Percentiles rank a stretch among this genome's conserved stretches.
These are phyloP conservation scores for Gymnorhina tibicen DNA, from an alignment of 2,113 vertebrate species.

Conservation along the genomic window DNA sequence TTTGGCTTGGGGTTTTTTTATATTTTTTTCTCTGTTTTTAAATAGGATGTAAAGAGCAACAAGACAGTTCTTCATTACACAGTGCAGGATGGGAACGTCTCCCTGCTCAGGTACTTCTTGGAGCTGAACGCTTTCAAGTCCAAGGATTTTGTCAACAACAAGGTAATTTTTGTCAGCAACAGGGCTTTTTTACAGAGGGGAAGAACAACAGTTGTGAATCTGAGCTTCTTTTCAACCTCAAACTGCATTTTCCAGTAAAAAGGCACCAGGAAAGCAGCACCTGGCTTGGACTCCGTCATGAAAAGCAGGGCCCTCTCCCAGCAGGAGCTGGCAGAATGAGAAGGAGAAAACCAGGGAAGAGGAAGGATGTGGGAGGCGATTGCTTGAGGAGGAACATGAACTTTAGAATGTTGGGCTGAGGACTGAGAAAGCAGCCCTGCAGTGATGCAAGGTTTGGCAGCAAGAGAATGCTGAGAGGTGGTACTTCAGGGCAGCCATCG, in stretches of 20 bases:
- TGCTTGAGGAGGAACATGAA: neutral
- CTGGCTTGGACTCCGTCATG: neutral
- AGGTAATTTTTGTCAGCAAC: neutral
- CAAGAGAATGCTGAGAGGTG: fast-evolving
- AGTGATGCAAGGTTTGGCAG: neutral
- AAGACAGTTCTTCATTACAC: conserved; percentile 45
- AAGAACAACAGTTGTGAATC: neutral
- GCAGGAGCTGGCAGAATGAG: neutral
- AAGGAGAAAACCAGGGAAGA: neutral
- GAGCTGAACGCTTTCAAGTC: conserved; percentile 31
- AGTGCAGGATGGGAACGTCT: conserved; percentile 41
- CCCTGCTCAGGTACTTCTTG: conserved; percentile 52
- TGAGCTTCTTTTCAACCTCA: neutral
- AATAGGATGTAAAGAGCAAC: conserved; percentile 61
- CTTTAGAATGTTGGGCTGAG: neutral
- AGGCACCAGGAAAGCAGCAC: neutral
- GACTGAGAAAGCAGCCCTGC: neutral
- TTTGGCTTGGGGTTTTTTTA: fast-evolving
- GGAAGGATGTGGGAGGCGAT: neutral
- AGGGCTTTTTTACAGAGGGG: neutral
- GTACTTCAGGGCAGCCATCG: neutral
- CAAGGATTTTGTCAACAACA: conserved; percentile 45
- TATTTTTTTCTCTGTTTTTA: neutral
- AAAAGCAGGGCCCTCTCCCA: neutral
- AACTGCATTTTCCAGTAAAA: neutral